phyloP scores from a whole-genome alignment of 2,113 vertebrate species.

The Baryphthengus martii region DNA sequence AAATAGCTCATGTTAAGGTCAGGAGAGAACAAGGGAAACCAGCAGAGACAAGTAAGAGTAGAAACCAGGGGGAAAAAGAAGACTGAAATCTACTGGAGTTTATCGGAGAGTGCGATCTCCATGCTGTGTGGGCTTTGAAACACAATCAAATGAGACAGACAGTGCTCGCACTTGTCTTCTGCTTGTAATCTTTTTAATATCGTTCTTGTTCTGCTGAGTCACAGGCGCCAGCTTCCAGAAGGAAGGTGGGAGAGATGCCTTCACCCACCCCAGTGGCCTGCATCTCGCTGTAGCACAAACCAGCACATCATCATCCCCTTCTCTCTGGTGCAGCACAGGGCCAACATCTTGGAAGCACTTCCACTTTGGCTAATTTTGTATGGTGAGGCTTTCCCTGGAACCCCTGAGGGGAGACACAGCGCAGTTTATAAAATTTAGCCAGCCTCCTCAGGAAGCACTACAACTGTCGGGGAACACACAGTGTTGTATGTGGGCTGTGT shows the following conservation, averaged over 20 bases:
- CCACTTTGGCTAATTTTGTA: rapidly evolving
- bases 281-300: rapidly evolving
- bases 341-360: rapidly evolving
- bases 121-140: not conserved
- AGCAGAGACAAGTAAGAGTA: not conserved
- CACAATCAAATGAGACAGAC: not conserved
- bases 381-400: not conserved
- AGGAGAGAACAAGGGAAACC: not conserved
- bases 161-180: not conserved
- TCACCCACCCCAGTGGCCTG: not conserved
- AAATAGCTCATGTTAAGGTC: not conserved
- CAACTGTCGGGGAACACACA: rapidly evolving
- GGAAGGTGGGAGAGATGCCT: not conserved
- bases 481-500: rapidly evolving
- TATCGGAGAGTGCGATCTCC: not conserved
- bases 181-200: not conserved
- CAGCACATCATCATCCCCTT: rapidly evolving
- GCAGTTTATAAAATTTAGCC: not conserved
- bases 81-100: not conserved
- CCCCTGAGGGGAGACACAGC: rapidly evolving
- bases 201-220: not conserved
- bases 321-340: rapidly evolving
- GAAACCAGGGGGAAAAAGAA: not conserved
- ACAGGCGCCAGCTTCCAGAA: not conserved
- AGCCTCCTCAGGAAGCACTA: rapidly evolving